phyloP scores from a whole-genome alignment of 2,797 vertebrate genomes.

The Graptemys geographica region DNA sequence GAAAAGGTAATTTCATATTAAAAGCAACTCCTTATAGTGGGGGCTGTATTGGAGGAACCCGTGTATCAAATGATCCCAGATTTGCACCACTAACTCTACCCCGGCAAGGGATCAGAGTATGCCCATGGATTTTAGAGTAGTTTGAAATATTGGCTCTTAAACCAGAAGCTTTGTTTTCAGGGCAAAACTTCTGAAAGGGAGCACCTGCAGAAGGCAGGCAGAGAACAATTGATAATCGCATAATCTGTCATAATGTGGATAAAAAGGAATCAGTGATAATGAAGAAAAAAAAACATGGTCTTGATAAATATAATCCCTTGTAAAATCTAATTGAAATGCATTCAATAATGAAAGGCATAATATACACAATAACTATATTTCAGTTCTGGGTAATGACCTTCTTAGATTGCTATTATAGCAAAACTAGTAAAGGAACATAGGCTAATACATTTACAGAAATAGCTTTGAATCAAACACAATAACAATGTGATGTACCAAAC shows the following conservation, averaged over 20 bases:
- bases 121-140: not conserved
- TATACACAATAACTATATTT: not conserved
- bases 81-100: not conserved
- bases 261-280: not conserved
- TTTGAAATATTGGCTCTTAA: not conserved
- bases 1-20: not conserved
- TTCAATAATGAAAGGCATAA: conserved; percentile 19
- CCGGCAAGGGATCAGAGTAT: not conserved
- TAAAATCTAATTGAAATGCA: conserved; percentile 4
- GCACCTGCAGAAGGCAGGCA: not conserved
- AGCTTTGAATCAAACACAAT: conserved; percentile 30
- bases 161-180: not conserved
- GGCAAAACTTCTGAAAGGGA: not conserved
- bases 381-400: conserved; percentile 30
- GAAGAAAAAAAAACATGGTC: not conserved
- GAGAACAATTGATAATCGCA: not conserved
- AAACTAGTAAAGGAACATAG: not conserved
- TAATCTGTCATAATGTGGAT: not conserved
- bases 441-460: not conserved
- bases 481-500: conserved; percentile 26
- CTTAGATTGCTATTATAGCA: conserved; percentile 32
- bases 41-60: not conserved
- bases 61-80: not conserved
- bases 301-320: not conserved
- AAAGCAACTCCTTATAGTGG: not conserved